Conservation (phyloP, 2,797 vertebrate genomes). For the Malurus splendens region DNA sequence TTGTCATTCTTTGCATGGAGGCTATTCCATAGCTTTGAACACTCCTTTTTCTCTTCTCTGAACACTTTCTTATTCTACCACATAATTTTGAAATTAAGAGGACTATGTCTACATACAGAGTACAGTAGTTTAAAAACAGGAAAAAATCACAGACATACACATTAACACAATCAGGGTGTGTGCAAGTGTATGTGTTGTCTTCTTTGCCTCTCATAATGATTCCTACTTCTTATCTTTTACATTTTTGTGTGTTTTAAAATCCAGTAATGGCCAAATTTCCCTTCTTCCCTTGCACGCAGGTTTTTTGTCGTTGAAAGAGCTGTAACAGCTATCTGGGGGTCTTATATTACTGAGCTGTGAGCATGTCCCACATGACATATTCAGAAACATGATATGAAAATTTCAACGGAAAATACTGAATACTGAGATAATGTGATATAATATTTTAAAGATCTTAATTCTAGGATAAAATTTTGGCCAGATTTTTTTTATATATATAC, state of each 20-base stretch:
- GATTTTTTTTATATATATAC: neutral
- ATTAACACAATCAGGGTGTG: neutral
- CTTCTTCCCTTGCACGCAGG: accelerated
- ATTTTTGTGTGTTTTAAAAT: neutral
- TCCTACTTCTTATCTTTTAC: neutral
- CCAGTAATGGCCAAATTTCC: neutral
- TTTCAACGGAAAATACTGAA: neutral
- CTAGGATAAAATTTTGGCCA: neutral
- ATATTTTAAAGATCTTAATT: neutral
- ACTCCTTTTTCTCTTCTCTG: neutral
- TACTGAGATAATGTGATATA: neutral
- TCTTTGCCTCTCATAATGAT: neutral
- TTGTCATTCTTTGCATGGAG: neutral
- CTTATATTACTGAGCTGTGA: neutral
- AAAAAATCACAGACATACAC: neutral
- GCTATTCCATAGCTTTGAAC: neutral
- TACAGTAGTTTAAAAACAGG: neutral
- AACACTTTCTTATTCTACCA: neutral
- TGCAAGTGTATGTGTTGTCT: neutral
- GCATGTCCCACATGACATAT: accelerated
- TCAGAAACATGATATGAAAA: neutral
- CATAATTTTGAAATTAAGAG: neutral
- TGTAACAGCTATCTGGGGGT: neutral
- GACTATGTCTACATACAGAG: neutral
- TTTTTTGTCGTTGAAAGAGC: neutral